These are phyloP conservation scores for Ivindomyrus marchei DNA, from an alignment of 2,113 vertebrate species.

Conservation along the genomic window DNA sequence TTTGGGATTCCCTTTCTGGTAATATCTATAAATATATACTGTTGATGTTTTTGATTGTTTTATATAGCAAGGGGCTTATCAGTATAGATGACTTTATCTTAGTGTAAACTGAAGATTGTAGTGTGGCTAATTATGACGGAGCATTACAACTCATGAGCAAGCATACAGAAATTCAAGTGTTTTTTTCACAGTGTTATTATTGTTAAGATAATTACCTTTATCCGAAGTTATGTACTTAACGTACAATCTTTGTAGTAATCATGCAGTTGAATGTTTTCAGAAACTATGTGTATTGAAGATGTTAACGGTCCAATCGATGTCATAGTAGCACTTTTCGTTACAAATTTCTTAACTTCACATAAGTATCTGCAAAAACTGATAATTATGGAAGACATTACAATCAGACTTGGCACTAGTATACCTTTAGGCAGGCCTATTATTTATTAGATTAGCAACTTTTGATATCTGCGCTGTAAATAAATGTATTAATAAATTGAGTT, in stretches of 20 bases:
- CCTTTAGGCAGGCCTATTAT: background rate
- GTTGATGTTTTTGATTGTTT: background rate
- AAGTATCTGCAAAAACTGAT: background rate
- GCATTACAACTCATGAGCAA: background rate
- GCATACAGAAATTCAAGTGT: background rate
- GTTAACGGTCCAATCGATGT: background rate
- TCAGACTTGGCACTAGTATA: background rate
- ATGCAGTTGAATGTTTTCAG: background rate
- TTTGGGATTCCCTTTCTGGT: background rate
- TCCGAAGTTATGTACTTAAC: background rate
- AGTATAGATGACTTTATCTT: background rate
- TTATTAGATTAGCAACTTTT: background rate
- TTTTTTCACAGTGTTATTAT: background rate
- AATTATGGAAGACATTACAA: background rate
- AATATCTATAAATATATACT: background rate
- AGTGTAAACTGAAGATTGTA: background rate
- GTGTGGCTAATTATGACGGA: background rate
- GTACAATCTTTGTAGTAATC: background rate
- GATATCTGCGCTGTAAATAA: background rate
- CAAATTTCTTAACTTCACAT: background rate
- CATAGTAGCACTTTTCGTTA: background rate
- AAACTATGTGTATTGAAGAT: background rate
- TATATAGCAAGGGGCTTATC: background rate
- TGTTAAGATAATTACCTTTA: background rate
- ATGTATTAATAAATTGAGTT: background rate